Evolutionary conservation across 2,888 invertebrate species (phyloP).

Genomic region (Tenthredo distinguenda): DNA sequence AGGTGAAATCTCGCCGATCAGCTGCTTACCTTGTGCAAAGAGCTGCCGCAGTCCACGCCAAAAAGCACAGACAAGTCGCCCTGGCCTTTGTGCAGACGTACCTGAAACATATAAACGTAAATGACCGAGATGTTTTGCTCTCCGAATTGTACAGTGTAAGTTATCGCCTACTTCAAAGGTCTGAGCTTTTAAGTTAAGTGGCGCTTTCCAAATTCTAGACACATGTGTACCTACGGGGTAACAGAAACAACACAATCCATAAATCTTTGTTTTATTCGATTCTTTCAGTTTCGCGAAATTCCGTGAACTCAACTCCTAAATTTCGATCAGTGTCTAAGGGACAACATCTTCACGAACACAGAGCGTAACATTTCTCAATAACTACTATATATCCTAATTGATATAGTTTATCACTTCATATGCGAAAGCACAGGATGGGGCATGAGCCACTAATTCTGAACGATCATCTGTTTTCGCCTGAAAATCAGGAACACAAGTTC

Average conservation of each 20-base stretch:
- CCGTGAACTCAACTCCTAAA: not conserved
- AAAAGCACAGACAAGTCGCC: conserved; percentile 89
- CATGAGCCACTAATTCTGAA: not conserved
- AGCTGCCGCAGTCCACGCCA: conserved; percentile 92
- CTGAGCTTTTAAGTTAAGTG: not conserved
- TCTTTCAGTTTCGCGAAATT: not conserved
- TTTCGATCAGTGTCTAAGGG: not conserved
- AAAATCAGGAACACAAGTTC: not conserved
- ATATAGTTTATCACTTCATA: not conserved
- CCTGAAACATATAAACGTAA: conserved; percentile 61
- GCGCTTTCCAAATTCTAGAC: not conserved
- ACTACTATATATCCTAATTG: not conserved
- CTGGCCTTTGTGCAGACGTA: conserved; percentile 94
- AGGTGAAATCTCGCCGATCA: conserved; percentile 36
- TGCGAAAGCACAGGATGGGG: not conserved
- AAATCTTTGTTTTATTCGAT: not conserved
- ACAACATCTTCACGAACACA: not conserved
- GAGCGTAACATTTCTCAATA: not conserved
- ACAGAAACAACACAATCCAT: not conserved
- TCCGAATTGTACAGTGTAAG: not conserved
- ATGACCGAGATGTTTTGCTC: not conserved
- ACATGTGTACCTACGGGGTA: not conserved
- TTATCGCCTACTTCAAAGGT: not conserved
- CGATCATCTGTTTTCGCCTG: not conserved
- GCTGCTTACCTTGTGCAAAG: conserved; percentile 90